Evolutionary conservation across 2,888 invertebrate species (phyloP), one percentile per base, ranked within the genome.

Genomic region (Sinohyriopsis cumingii): DNA sequence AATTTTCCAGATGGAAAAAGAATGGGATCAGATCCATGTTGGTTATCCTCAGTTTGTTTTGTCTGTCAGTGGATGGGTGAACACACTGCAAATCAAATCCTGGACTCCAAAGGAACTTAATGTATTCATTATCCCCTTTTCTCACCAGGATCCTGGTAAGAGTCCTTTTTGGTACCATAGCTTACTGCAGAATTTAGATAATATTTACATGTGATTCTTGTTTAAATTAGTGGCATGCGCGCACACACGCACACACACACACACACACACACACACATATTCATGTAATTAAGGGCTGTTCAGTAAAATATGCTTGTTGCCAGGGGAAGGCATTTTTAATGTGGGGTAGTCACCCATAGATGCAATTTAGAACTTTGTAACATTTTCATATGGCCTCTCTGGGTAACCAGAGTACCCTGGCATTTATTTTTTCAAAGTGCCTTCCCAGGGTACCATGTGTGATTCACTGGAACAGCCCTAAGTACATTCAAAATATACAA

Each of bases 71-170:
- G 85, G 84, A 2, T 85, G 82, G 83, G 73, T 82, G 20, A 82
- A 84, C 54, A 79, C 81, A 5, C 68, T 85, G 12, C 61, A 75
- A 33, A 82, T 85, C 19, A 68, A 71, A 7, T 71, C 71, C 12
- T 85, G 83, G 77, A 76, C 63, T 12, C 63, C 75, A 61, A 82
- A 82, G 68, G 82, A 81, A 5, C 91, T 99, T 0, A 95, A 95
- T 91, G 95, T 99, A 0, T 95, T 97, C 89, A 95, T 99, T 22
- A 94, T 99, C 19, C 99, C 99, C 0, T 99, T 99, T 91, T 98
- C 98, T 0, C 99, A 99, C 88, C 97, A 97, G 90, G 99, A 99
- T 92, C 99, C 99, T 73, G 99, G 96, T 94, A 72, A 69, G 67
- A 57, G 20, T 28, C 18, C n/a, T 54, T 62, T 45, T 45, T 20